Evolutionary conservation across 2,797 vertebrate genomes (phyloP).

Genomic region (Triplophysa bombifrons): DNA sequence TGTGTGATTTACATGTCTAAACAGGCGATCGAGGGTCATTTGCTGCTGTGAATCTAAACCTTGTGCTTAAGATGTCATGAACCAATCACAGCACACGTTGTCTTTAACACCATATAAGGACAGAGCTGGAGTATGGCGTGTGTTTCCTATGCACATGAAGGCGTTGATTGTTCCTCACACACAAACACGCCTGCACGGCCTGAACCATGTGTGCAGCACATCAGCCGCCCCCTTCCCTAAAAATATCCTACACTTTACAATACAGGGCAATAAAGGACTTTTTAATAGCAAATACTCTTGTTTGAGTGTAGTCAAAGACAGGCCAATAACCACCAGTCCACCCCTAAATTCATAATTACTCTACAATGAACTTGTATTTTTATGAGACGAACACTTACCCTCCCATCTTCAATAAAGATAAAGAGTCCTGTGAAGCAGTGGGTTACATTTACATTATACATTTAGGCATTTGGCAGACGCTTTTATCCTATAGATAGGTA

Average conservation of each 20-base stretch:
- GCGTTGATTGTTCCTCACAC: conserved; percentile 55
- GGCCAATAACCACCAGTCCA: background rate
- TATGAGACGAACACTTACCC: no score
- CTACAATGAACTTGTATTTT: no score
- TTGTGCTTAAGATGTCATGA: conserved; percentile 41
- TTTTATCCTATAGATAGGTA: no score
- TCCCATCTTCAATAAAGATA: no score
- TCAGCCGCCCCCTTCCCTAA: no score
- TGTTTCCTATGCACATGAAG: conserved; percentile 58
- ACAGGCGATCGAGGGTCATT: conserved; percentile 57
- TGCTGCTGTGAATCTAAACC: conserved; percentile 44
- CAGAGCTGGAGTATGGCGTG: conserved; percentile 45
- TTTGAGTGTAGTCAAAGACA: background rate
- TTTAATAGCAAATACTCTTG: background rate
- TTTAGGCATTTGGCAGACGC: no score
- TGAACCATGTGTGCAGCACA: no score
- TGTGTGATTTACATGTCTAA: conserved; percentile 54
- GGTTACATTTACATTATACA: no score
- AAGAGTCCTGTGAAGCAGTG: no score
- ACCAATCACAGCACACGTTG: conserved; percentile 61
- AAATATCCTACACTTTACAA: no score
- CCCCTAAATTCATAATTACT: background rate
- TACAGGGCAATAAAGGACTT: no score
- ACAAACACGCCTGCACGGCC: no score
- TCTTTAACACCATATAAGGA: conserved; percentile 63